Evolutionary conservation across 1,140 invertebrate species (phyloP).

Genomic region (Trinorchestia longiramus): DNA sequence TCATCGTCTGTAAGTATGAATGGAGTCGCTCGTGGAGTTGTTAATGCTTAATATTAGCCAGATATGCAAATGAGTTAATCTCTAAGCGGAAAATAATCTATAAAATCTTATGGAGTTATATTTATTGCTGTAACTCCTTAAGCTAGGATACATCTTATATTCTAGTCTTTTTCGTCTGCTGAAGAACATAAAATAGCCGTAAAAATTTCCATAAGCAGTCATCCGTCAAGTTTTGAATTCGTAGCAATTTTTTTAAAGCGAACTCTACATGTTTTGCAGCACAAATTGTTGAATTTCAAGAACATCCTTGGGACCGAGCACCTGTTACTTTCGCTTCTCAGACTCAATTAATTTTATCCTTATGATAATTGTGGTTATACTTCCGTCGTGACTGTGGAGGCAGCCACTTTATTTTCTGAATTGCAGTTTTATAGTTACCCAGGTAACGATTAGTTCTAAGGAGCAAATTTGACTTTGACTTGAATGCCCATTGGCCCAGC

Average conservation of each 20-base stretch:
- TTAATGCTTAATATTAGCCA: background rate
- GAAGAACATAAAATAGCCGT: background rate
- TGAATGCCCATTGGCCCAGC: background rate
- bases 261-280: background rate
- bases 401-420: background rate
- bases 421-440: background rate
- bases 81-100: background rate
- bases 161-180: background rate
- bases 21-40: background rate
- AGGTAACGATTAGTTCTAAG: background rate
- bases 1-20: background rate
- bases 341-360: background rate
- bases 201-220: background rate
- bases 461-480: background rate
- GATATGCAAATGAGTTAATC: background rate
- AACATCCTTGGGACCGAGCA: background rate
- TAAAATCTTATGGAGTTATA: background rate
- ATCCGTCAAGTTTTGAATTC: background rate
- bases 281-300: background rate
- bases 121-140: background rate
- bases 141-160: background rate
- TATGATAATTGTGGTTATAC: background rate
- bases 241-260: background rate
- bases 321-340: background rate
- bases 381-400: background rate